Conservation (phyloP, 2,888 invertebrate species). For the Tenthredo livida region DNA sequence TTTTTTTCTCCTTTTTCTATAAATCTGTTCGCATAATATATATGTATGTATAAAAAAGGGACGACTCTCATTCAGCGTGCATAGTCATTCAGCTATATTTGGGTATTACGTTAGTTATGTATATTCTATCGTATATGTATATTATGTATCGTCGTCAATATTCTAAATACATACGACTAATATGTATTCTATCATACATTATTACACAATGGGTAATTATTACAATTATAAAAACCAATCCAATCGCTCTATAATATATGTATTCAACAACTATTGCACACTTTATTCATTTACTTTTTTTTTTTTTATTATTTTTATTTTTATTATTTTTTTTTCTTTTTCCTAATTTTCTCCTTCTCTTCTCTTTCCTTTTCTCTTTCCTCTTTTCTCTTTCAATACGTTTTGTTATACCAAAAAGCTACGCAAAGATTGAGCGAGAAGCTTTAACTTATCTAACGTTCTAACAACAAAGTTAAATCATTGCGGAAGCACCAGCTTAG, state of each 20-base stretch:
- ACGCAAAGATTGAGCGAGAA: constrained; percentile 33
- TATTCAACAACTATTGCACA: constrained; percentile 48
- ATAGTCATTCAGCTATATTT: constrained; percentile 56
- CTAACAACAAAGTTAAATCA: constrained; percentile 13
- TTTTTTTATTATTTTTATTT: background rate
- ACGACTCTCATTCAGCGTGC: constrained; percentile 38
- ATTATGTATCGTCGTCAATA: background rate
- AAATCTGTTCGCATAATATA: constrained; percentile 63
- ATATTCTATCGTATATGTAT: background rate
- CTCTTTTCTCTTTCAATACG: background rate
- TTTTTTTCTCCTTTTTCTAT: constrained; percentile 55
- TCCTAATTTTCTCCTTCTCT: constrained; percentile 42
- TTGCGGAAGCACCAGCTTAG: constrained; percentile 39
- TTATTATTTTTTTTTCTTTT: background rate
- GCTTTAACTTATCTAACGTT: background rate
- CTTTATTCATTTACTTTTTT: background rate
- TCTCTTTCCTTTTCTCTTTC: background rate
- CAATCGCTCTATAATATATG: constrained; percentile 51
- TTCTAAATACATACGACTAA: constrained; percentile 20
- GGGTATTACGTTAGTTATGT: constrained; percentile 30
- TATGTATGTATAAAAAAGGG: constrained; percentile 60
- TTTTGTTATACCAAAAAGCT: constrained; percentile 16
- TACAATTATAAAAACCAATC: constrained; percentile 12
- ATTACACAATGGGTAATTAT: constrained; percentile 32
- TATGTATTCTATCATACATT: background rate